Evolutionary conservation across 2,888 invertebrate species (phyloP), one percentile per base, ranked within the genome.

Genomic region (Herminia tarsipennalis): DNA sequence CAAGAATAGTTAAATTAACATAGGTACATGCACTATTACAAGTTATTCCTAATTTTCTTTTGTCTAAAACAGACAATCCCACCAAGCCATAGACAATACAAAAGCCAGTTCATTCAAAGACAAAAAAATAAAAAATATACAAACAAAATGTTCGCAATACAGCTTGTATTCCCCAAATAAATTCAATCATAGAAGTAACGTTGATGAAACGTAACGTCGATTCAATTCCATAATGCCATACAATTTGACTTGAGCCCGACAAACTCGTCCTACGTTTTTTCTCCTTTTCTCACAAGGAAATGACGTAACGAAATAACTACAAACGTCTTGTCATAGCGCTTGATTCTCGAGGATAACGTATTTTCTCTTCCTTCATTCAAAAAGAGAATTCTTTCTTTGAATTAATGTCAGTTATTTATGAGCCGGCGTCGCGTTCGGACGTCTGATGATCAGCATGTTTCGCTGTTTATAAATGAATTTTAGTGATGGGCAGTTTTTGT

Each of bases 321-420:
- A 58, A 70, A 66, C 46, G 49, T 49, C 55, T 52, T 65, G 67
- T 69, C 65, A 63, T 57, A 45, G 40, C 52, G 47, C 43, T 65
- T 58, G 56, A 51, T 46, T 56, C 55, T 35, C 27, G 17, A 44
- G 43, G 41, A 48, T 54, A 59, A 58, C 50, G 42, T 54, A 54
- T 67, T 63, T 61, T 59, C 56, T 45, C 52, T 53, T 66, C 39
- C 27, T 40, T 5, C 20, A 36, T 42, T 48, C 56, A 53, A 51
- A 57, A 36, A 45, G 44, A 41, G 52, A 58, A 47, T 51, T 39
- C 29, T 33, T 30, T 37, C 25, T 46, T 46, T 66, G 54, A 51
- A 54, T 60, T 55, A 58, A 56, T 63, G 56, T 63, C 44, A 55
- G 63, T 56, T 60, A 66, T 63, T 66, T 69, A 56, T 52, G 47